Percentiles rank a stretch among this genome's conserved stretches.
Evolutionary conservation across 2,888 invertebrate species (phyloP).

Genomic region (Coronaproctus castanopsis): DNA sequence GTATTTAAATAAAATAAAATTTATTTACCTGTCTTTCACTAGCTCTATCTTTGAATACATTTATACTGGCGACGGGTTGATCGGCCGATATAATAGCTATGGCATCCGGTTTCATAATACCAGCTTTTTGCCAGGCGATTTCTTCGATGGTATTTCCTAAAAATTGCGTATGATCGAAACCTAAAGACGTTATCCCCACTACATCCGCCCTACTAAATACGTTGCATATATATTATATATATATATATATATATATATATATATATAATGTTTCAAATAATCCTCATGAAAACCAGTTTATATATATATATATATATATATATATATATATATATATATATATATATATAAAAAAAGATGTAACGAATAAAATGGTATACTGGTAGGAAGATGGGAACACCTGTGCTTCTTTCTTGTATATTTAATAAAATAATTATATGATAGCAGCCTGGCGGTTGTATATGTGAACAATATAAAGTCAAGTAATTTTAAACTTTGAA

Average conservation of each 20-base stretch:
- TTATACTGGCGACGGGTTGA: conserved; percentile 40
- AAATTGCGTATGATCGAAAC: conserved; percentile 68
- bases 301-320: conserved; percentile 10
- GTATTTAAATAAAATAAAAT: no score
- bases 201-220: conserved; percentile 56
- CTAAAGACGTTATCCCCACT: conserved; percentile 77
- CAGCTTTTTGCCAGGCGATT: conserved; percentile 90
- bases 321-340: conserved; percentile 8
- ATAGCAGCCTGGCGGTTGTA: no score
- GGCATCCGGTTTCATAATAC: conserved; percentile 65
- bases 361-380: no score
- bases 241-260: background rate
- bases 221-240: background rate
- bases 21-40: conserved; percentile 37
- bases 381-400: no score
- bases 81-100: conserved; percentile 46
- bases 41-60: conserved; percentile 43
- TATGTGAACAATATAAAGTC: no score
- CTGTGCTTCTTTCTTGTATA: no score
- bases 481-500: no score
- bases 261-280: no score
- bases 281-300: no score
- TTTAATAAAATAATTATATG: no score
- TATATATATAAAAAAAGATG: conserved; percentile 9
- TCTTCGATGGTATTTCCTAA: conserved; percentile 61